Evolutionary conservation across 2,113 vertebrate species (phyloP).

Genomic region (Oncorhynchus tshawytscha): DNA sequence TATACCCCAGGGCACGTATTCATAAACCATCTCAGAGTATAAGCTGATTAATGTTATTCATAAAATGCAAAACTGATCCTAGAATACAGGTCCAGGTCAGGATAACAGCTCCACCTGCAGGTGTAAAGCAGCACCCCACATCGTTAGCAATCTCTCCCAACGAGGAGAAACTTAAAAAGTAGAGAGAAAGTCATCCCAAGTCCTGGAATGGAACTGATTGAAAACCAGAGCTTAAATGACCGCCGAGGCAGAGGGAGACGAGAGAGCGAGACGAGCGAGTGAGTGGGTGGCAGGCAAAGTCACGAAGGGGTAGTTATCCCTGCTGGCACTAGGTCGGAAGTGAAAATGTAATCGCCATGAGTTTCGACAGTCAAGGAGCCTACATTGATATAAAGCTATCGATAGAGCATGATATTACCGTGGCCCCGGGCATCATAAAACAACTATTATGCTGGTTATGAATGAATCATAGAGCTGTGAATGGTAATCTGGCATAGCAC

Average conservation of each 20-base stretch:
- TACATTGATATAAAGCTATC: slow-evolving; percentile 7
- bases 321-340: neutral
- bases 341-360: neutral
- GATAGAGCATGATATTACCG: neutral
- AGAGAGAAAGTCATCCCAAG: too few relatives aligned
- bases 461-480: slow-evolving; percentile 47
- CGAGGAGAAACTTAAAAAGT: neutral
- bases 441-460: slow-evolving; percentile 36
- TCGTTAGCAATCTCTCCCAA: neutral
- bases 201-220: neutral
- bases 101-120: slow-evolving; percentile 8
- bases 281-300: neutral
- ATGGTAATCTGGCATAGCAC: slow-evolving; percentile 40
- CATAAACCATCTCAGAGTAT: too few relatives aligned
- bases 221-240: neutral
- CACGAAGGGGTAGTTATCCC: neutral
- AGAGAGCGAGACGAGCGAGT: neutral
- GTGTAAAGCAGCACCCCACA: neutral
- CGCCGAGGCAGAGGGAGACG: neutral
- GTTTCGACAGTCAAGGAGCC: neutral
- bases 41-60: too few relatives aligned
- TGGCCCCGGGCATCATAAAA: slow-evolving; percentile 9
- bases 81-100: neutral
- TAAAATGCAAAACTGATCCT: too few relatives aligned
- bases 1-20: too few relatives aligned